Percentiles rank a stretch among this genome's conserved stretches.
Evolutionary conservation across 1,140 invertebrate genomes (phyloP).

Genomic region (Neuroterus valhalla): DNA sequence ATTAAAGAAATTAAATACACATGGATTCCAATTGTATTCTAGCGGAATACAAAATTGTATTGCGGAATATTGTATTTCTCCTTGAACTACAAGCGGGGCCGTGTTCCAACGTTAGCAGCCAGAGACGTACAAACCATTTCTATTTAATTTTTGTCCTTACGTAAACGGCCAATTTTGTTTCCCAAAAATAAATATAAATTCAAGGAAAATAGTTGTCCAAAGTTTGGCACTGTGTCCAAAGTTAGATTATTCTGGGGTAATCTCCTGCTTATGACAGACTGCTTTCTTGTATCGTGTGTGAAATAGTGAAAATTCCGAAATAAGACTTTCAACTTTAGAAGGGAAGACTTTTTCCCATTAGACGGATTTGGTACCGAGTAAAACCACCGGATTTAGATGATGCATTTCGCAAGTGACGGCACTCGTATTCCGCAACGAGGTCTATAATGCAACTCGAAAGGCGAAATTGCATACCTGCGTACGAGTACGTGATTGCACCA

Average conservation of each 20-base stretch:
- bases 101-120: too few relatives aligned
- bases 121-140: too few relatives aligned
- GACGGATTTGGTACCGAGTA: constrained; percentile 20
- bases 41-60: too few relatives aligned
- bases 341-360: constrained; percentile 28
- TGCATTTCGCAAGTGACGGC: constrained; percentile 17
- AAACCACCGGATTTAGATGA: constrained; percentile 24
- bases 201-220: not conserved
- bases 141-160: too few relatives aligned
- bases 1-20: not conserved
- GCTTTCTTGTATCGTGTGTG: not conserved
- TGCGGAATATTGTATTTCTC: too few relatives aligned
- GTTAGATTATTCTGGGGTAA: not conserved
- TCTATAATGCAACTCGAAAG: constrained; percentile 21
- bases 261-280: not conserved
- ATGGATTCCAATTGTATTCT: too few relatives aligned
- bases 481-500: constrained; percentile 8
- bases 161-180: too few relatives aligned
- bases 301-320: constrained; percentile 16
- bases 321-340: constrained; percentile 10
- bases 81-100: too few relatives aligned
- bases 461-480: constrained; percentile 14
- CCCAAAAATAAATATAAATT: too few relatives aligned
- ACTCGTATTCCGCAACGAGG: constrained; percentile 24
- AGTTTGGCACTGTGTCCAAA: not conserved